Conservation (phyloP, 2,113 vertebrate species). For the Ptilorrhoa leucosticta region DNA sequence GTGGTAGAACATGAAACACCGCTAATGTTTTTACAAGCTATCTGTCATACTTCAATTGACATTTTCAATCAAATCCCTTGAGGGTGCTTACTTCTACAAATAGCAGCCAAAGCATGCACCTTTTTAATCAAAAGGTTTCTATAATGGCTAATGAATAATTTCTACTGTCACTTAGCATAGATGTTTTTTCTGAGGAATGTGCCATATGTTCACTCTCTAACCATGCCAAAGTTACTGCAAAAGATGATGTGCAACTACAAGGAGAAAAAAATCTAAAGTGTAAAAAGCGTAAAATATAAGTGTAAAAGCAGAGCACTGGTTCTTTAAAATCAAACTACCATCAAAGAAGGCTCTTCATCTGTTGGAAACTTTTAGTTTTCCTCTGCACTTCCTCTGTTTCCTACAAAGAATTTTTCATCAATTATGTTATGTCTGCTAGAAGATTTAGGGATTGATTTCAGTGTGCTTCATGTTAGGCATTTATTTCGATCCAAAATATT, state of each 20-base stretch:
- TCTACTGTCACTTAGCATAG: neutral
- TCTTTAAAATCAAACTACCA: neutral
- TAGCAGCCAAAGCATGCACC: neutral
- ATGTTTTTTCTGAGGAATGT: neutral
- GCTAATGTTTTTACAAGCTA: neutral
- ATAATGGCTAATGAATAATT: neutral
- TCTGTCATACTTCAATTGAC: neutral
- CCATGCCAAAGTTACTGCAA: neutral
- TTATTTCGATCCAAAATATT: neutral
- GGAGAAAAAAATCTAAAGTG: neutral
- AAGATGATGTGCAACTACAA: neutral
- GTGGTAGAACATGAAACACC: neutral
- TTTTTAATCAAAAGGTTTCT: neutral
- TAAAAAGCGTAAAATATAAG: neutral
- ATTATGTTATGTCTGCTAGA: neutral
- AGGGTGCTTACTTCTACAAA: neutral
- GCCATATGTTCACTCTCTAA: neutral
- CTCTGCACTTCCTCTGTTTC: neutral
- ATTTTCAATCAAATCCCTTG: neutral
- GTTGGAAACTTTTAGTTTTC: neutral
- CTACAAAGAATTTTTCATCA: neutral
- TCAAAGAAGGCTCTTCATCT: neutral
- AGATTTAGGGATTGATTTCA: neutral
- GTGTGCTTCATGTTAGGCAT: neutral
- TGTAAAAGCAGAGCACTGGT: neutral